Percentiles rank a stretch among this genome's conserved stretches.
Evolutionary conservation across 2,888 invertebrate genomes (phyloP).

Genomic region (Trachelus iudaicus): DNA sequence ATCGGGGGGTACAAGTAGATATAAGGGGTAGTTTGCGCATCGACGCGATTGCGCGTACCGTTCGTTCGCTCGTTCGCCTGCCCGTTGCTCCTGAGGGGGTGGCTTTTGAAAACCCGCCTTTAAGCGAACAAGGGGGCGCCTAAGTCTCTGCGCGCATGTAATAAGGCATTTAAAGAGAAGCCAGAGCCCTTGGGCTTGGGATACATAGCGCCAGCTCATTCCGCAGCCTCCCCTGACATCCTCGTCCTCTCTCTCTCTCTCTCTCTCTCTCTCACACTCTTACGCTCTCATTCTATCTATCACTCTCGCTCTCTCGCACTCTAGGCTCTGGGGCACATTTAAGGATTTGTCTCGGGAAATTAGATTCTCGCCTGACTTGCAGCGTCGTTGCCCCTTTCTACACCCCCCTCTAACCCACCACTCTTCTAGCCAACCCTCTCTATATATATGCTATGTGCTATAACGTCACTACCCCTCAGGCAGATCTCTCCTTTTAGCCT

Average conservation of each 20-base stretch:
- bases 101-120: constrained; percentile 16
- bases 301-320: constrained; percentile 19
- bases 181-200: constrained; percentile 9
- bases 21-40: constrained; percentile 19
- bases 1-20: not conserved
- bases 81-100: not conserved
- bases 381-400: constrained; percentile 37
- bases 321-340: constrained; percentile 55
- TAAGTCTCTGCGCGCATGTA: constrained; percentile 17
- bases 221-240: constrained; percentile 28
- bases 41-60: constrained; percentile 19
- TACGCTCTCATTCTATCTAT: not conserved
- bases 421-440: constrained; percentile 9
- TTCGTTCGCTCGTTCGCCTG: not conserved
- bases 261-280: not conserved
- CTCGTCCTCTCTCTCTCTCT: not conserved
- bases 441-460: not conserved
- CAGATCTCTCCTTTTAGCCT: constrained; percentile 37
- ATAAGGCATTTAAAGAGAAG: constrained; percentile 28
- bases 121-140: constrained; percentile 13
- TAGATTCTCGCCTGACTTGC: constrained; percentile 61
- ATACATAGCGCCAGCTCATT: constrained; percentile 22
- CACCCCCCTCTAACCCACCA: constrained; percentile 26
- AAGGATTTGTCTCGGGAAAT: constrained; percentile 63
- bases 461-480: constrained; percentile 10